These are phyloP conservation scores for Meandrina meandrites DNA, from an alignment of 92 coral and sea anemone species.

Conservation along the genomic window DNA sequence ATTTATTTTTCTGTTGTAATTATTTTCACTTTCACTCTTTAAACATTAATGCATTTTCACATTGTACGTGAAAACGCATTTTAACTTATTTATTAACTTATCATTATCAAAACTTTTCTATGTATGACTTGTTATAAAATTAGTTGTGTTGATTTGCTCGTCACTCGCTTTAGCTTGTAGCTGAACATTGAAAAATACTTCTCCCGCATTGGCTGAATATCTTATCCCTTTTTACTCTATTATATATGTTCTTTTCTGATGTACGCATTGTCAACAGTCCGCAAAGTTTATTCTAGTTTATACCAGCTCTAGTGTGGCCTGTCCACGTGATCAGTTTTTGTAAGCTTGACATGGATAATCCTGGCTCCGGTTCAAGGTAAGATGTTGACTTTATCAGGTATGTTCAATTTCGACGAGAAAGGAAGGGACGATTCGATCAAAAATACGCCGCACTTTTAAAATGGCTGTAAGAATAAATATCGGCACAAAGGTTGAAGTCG, in stretches of 20 bases:
- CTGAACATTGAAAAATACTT: too few relatives aligned
- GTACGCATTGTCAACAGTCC: neutral
- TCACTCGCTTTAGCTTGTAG: neutral
- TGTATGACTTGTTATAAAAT: too few relatives aligned
- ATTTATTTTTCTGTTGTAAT: constrained; percentile 2
- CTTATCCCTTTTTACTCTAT: neutral
- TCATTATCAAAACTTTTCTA: neutral
- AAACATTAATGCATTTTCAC: neutral
- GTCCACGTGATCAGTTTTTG: neutral
- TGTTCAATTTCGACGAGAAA: neutral
- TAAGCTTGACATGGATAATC: neutral
- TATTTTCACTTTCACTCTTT: neutral
- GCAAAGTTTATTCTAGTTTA: neutral
- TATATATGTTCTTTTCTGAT: too few relatives aligned
- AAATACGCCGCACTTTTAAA: neutral
- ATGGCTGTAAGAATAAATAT: too few relatives aligned
- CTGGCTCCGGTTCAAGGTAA: neutral
- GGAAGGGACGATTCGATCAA: neutral
- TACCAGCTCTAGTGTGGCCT: neutral
- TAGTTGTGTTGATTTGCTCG: too few relatives aligned
- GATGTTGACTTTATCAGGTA: neutral
- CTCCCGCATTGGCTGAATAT: too few relatives aligned
- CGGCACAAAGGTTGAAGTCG: neutral
- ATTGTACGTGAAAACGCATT: neutral
- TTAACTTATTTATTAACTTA: neutral